Conservation (phyloP, 2,888 invertebrate genomes). For the Netelia inedita region DNA sequence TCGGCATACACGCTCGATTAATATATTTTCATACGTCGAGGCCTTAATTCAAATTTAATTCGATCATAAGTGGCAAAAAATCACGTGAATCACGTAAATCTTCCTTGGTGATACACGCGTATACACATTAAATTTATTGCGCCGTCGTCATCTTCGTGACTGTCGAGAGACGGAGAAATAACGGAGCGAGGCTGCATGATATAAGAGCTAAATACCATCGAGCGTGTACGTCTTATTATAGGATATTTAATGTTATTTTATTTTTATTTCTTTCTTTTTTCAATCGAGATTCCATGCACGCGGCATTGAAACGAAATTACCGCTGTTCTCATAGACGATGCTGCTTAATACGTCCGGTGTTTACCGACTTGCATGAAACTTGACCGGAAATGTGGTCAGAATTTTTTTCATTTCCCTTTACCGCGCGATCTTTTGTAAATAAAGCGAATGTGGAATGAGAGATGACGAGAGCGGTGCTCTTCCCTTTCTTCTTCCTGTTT, state of each 20-base stretch:
- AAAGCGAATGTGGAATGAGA: background rate
- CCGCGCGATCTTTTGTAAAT: background rate
- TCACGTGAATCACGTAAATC: conserved; percentile 47
- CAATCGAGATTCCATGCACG: conserved; percentile 31
- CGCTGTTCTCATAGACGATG: conserved; percentile 31
- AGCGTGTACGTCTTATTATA: conserved; percentile 46
- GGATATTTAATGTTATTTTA: conserved; percentile 17
- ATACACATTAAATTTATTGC: conserved; percentile 42
- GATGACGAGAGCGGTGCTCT: conserved; percentile 24
- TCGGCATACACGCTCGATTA: background rate
- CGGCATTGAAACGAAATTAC: conserved; percentile 56
- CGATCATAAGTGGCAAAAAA: conserved; percentile 5
- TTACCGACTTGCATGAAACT: conserved; percentile 14
- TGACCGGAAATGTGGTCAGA: conserved; percentile 26
- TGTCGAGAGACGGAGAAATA: conserved; percentile 42
- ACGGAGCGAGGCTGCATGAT: conserved; percentile 40
- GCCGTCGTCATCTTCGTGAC: conserved; percentile 44
- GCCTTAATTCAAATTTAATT: conserved; percentile 54
- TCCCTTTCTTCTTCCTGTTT: conserved; percentile 52
- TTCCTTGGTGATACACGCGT: conserved; percentile 16
- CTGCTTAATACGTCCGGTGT: conserved; percentile 35
- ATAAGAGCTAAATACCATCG: conserved; percentile 35
- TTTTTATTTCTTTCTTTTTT: conserved; percentile 42
- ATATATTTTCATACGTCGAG: background rate
- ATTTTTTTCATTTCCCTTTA: background rate